phyloP scores from a whole-genome alignment of 2,888 invertebrate species.

The Drosophila dives region DNA sequence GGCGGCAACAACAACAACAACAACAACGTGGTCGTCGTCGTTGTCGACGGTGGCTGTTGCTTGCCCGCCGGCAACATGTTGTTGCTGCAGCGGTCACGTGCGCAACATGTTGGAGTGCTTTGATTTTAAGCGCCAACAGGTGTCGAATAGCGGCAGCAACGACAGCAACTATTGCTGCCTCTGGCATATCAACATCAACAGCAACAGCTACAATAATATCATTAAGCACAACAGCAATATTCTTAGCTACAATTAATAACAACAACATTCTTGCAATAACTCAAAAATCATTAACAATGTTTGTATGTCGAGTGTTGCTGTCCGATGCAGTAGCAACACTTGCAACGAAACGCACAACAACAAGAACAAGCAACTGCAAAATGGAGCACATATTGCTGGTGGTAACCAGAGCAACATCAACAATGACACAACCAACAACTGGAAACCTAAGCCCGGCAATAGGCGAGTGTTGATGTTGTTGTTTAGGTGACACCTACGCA shows the following conservation, averaged over 20 bases:
- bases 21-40: neutral
- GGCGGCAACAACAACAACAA: slow-evolving; percentile 21
- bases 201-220: slow-evolving; percentile 42
- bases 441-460: slow-evolving; percentile 31
- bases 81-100: slow-evolving; percentile 58
- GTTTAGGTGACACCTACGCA: slow-evolving; percentile 62
- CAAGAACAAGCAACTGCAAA: slow-evolving; percentile 23
- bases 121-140: slow-evolving; percentile 65
- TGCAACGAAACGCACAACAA: slow-evolving; percentile 34
- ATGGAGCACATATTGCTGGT: slow-evolving; percentile 27
- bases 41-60: slow-evolving; percentile 16
- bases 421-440: slow-evolving; percentile 31
- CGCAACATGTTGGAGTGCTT: slow-evolving; percentile 40
- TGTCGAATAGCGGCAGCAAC: slow-evolving; percentile 41
- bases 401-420: slow-evolving; percentile 39
- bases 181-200: slow-evolving; percentile 11
- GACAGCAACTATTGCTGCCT: slow-evolving; percentile 19
- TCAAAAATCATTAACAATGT: slow-evolving; percentile 48
- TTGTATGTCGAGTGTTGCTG: slow-evolving; percentile 38
- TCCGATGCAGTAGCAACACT: slow-evolving; percentile 44
- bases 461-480: slow-evolving; percentile 38
- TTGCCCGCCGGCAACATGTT: slow-evolving; percentile 42
- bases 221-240: slow-evolving; percentile 40
- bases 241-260: slow-evolving; percentile 17
- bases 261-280: slow-evolving; percentile 15